Conservation (phyloP, 2,113 vertebrate species). For the Balaeniceps rex region DNA sequence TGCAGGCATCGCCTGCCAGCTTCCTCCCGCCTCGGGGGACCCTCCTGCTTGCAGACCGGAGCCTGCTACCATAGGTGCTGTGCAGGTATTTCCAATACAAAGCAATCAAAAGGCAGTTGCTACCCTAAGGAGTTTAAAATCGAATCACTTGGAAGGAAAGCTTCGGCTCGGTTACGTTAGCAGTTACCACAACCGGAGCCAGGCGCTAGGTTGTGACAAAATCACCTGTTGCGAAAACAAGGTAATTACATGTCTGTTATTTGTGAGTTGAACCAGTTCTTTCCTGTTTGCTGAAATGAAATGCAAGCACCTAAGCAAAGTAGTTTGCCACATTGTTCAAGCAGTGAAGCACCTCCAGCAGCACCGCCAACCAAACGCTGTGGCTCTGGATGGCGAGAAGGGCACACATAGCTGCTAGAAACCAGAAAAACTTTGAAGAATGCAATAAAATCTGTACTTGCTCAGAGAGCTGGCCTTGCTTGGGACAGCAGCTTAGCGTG, state of each 20-base stretch:
- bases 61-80: neutral
- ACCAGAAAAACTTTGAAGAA: neutral
- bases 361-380: neutral
- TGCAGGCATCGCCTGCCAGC: neutral
- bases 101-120: neutral
- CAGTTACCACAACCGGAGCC: rapidly evolving
- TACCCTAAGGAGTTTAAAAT: neutral
- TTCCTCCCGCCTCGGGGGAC: neutral
- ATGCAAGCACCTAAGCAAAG: neutral
- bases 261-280: neutral
- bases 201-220: neutral
- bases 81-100: neutral
- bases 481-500: rapidly evolving
- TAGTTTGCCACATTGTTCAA: neutral
- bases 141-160: neutral
- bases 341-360: neutral
- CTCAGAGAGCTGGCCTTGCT: neutral
- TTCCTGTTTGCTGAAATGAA: neutral
- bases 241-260: neutral
- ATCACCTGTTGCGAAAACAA: neutral
- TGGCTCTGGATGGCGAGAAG: neutral
- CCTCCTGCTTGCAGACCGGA: neutral
- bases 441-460: neutral
- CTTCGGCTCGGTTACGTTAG: neutral
- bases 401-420: neutral